Evolutionary conservation across 2,797 vertebrate genomes (phyloP).

Genomic region (Menidia menidia): DNA sequence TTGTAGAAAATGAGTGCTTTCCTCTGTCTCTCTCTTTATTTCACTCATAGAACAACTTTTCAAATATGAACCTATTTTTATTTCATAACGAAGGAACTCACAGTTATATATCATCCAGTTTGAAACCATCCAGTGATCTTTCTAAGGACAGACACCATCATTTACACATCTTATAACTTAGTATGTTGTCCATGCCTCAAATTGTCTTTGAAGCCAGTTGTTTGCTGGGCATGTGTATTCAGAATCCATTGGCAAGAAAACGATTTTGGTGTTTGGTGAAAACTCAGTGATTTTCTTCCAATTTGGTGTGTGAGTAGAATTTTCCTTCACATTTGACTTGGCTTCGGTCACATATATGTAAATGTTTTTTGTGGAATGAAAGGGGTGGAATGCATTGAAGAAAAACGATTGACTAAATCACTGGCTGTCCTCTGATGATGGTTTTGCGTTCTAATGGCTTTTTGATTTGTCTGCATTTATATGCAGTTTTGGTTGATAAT

Average conservation of each 20-base stretch:
- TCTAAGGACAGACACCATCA: background rate
- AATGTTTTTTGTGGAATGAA: background rate
- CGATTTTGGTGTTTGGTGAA: too few relatives aligned
- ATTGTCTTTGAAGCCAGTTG: background rate
- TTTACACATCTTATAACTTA: background rate
- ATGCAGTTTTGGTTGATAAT: background rate
- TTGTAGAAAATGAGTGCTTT: constrained; percentile 31
- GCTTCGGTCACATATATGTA: too few relatives aligned
- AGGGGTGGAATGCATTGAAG: background rate
- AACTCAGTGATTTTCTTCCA: background rate
- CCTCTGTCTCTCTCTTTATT: too few relatives aligned
- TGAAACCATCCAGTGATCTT: too few relatives aligned
- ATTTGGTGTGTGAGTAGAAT: background rate
- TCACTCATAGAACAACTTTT: too few relatives aligned
- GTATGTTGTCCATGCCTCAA: background rate
- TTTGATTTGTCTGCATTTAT: constrained; percentile 3
- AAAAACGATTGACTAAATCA: background rate
- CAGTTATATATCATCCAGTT: background rate
- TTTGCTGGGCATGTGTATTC: background rate
- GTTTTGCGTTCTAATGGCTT: background rate
- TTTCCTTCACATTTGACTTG: background rate
- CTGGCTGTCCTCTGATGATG: background rate
- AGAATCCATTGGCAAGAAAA: too few relatives aligned
- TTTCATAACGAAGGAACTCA: background rate
- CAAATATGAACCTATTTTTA: too few relatives aligned